Conservation (phyloP, 2,797 vertebrate genomes). For the Malurus leucopterus region DNA sequence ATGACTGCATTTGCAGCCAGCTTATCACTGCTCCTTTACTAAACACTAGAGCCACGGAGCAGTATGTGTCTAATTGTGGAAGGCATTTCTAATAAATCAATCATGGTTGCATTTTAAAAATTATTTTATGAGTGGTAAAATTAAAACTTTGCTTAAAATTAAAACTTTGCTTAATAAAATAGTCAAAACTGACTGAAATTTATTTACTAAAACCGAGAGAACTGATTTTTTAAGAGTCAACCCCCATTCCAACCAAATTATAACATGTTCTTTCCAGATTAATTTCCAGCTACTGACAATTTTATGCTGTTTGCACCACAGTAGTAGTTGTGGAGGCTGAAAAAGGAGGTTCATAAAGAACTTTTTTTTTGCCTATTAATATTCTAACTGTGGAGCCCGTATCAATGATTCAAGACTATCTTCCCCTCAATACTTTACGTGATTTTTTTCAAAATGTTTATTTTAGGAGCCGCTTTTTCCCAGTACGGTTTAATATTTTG, state of each 20-base stretch:
- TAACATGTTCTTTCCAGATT: background rate
- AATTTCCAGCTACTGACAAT: background rate
- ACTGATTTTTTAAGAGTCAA: background rate
- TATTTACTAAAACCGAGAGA: background rate
- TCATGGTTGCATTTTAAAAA: background rate
- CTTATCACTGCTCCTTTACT: background rate
- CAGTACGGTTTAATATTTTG: slow-evolving; percentile 11
- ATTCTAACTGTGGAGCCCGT: background rate
- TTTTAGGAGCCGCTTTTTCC: background rate
- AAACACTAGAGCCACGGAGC: background rate
- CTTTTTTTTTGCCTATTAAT: background rate
- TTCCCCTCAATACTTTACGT: background rate
- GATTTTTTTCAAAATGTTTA: background rate
- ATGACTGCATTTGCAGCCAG: background rate
- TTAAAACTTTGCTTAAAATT: background rate
- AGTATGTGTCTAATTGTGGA: background rate
- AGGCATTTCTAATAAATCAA: background rate
- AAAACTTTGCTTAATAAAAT: background rate
- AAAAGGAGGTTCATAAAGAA: background rate
- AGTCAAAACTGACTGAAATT: background rate
- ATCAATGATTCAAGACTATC: background rate
- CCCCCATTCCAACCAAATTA: background rate
- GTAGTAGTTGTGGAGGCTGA: background rate
- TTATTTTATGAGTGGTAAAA: background rate
- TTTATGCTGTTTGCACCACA: background rate